These are phyloP conservation scores for Cephalotes varians DNA, from an alignment of 2,888 invertebrate species.

Conservation along the genomic window DNA sequence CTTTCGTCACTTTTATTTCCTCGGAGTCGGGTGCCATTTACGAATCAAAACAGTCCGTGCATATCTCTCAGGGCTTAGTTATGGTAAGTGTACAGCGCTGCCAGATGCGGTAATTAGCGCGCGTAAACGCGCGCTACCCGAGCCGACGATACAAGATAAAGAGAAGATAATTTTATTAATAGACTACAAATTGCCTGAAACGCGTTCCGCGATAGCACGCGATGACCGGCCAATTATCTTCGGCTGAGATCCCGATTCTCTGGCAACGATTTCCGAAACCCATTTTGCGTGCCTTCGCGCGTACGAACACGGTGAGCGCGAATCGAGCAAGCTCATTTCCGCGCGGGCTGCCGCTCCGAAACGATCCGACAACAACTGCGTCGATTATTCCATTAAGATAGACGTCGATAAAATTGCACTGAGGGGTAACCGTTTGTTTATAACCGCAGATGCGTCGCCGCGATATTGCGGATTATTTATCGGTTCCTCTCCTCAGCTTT, in stretches of 20 bases:
- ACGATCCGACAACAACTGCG: constrained; percentile 10
- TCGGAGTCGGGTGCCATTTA: constrained; percentile 15
- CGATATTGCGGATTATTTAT: constrained; percentile 29
- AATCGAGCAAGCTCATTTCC: neutral
- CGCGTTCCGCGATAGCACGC: constrained; percentile 57
- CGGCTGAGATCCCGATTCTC: constrained; percentile 35
- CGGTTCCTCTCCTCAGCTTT: neutral
- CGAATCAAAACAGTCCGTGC: constrained; percentile 43
- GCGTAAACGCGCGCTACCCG: constrained; percentile 56
- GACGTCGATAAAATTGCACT: constrained; percentile 35
- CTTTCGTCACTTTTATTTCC: constrained; percentile 36
- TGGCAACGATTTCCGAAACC: constrained; percentile 41
- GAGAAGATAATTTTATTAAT: constrained; percentile 72
- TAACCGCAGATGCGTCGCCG: neutral
- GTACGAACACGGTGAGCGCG: neutral
- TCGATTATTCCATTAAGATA: constrained; percentile 40
- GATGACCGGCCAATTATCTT: constrained; percentile 72
- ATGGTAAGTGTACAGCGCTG: constrained; percentile 22
- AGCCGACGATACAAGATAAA: constrained; percentile 30
- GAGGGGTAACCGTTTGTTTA: constrained; percentile 7
- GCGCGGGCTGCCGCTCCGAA: constrained; percentile 3
- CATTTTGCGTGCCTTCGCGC: constrained; percentile 31
- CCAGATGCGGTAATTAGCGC: constrained; percentile 73
- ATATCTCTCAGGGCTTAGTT: constrained; percentile 30
- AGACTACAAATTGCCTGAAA: constrained; percentile 74